Evolutionary conservation across 1,140 invertebrate genomes (phyloP), one percentile per base, ranked within the genome.

Genomic region (Notospermus geniculatus): DNA sequence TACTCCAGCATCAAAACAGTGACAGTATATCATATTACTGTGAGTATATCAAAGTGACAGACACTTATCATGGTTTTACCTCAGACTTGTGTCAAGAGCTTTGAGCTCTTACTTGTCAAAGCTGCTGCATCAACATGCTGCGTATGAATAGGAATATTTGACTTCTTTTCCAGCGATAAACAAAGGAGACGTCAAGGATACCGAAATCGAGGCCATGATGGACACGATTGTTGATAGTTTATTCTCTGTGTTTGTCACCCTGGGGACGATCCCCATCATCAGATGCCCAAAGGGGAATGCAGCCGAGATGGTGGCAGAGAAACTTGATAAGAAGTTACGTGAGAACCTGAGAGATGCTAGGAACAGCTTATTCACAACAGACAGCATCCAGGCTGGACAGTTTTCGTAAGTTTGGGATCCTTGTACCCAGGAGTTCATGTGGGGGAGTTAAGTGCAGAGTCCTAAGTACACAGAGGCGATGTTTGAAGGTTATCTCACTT

Each of bases 251-350:
- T 98, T 98, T 86, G 95, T 97, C 2, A 98, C 95, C 60, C 80
- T 97, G 65, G 91, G 92, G 66, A 90, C 90, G 71, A 90, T 98
- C 32, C 97, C 97, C 11, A 91, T 99, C 50, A 99, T 99, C 70
- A 85, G 95, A 62, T 93, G 93, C 83, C 92, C 93, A 5, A 88
- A 90, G 80, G 94, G 94, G 30, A 98, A 97, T 85, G 96, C 97
- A 11, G 96, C 97, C 1, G 95, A 98, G 85, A 94, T 96, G 90
- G 94, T 99, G 1, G 94, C 92, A 1, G 90, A 93, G 82, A 97
- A 96, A 82, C 83, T 99, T 54, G 93, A 99, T 72, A 97, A 98
- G 80, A 98, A 98, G 82, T 84, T 99, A 25, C 82, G 94, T 52
- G 95, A 99, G 78, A 99, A 98, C 84, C 83, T 99, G 2, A 90